These are phyloP conservation scores for Choloepus didactylus DNA, from an alignment of 2,797 vertebrate genomes.

Conservation along the genomic window DNA sequence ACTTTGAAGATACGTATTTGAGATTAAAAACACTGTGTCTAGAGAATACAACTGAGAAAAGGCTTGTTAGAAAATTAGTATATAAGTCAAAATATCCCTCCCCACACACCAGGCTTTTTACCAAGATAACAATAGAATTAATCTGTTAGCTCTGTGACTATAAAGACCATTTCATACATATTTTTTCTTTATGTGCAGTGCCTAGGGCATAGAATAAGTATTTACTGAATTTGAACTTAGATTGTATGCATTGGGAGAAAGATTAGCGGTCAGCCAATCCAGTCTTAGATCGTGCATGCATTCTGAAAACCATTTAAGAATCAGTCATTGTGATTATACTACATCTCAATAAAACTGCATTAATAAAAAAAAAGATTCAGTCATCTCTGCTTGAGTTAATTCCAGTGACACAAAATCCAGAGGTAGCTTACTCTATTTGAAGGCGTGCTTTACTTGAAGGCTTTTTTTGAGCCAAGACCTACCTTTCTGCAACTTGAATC, in stretches of 20 bases:
- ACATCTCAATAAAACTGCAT: too few relatives aligned
- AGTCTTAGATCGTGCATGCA: background rate
- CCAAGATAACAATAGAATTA: background rate
- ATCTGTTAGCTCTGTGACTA: background rate
- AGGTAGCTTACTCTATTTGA: background rate
- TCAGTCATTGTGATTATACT: background rate
- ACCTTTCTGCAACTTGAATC: background rate
- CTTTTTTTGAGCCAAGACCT: constrained; percentile 36
- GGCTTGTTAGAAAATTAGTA: background rate
- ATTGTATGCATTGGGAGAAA: background rate
- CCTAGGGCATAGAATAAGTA: background rate
- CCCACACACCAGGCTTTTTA: background rate
- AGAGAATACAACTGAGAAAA: background rate
- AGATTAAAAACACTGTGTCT: background rate
- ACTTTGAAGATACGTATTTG: background rate
- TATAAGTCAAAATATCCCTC: background rate
- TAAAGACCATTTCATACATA: background rate
- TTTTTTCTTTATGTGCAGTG: background rate
- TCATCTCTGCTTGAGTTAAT: background rate
- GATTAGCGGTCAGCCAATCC: background rate
- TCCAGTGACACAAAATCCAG: background rate
- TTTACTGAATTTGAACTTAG: constrained; percentile 40
- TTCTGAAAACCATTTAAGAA: background rate
- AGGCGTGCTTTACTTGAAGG: background rate
- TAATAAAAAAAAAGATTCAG: background rate